A percentile compares a stretch with the other conserved stretches of the same genome.
Conservation (phyloP, 2,797 vertebrate genomes). For the Antennarius maculatus region DNA sequence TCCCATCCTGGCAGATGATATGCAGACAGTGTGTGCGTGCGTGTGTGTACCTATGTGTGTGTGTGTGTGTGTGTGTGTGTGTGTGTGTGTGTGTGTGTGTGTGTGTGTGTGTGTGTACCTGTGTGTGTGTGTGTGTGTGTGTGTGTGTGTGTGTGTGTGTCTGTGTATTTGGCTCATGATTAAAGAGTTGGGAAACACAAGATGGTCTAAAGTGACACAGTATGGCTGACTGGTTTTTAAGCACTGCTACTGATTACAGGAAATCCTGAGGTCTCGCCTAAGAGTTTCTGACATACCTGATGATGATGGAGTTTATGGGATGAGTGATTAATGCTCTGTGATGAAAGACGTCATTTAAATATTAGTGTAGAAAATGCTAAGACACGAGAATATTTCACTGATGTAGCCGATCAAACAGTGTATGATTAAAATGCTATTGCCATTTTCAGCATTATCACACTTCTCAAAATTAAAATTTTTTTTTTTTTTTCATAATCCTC, state of each 20-base stretch:
- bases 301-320: too few species aligned
- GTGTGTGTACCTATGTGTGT: neutral
- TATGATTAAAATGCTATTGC: too few species aligned
- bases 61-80: neutral
- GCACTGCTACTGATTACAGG: neutral
- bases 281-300: too few species aligned
- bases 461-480: too few species aligned
- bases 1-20: neutral
- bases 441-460: too few species aligned
- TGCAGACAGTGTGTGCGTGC: neutral
- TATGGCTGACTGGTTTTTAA: conserved; percentile 2
- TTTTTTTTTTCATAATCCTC: too few species aligned
- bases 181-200: neutral
- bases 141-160: neutral
- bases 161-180: neutral
- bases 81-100: neutral
- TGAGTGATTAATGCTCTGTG: neutral
- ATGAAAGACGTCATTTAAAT: too few species aligned
- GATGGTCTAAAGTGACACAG: rapidly evolving
- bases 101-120: neutral
- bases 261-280: too few species aligned
- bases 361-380: too few species aligned
- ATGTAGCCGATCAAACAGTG: too few species aligned
- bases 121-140: neutral
- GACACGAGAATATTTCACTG: too few species aligned